A percentile compares a stretch with the other conserved stretches of the same genome.
phyloP scores from a whole-genome alignment of 2,888 invertebrate species.

The Silvanus unidentatus region DNA sequence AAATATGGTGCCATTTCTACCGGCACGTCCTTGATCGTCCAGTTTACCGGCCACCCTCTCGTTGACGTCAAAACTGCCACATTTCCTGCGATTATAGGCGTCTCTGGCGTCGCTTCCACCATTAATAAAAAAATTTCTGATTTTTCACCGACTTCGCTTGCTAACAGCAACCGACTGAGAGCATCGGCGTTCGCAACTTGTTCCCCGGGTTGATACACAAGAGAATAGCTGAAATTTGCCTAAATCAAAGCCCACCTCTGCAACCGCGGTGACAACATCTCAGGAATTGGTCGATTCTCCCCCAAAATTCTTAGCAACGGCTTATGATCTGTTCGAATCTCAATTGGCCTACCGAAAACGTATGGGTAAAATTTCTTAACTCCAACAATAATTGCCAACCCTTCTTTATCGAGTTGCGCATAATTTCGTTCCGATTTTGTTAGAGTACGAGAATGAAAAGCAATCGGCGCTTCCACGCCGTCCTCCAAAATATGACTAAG shows the following conservation, averaged over 20 bases:
- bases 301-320: conserved; percentile 8
- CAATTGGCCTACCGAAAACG: neutral
- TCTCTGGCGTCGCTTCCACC: neutral
- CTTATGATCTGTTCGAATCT: conserved; percentile 6
- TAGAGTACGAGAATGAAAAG: neutral
- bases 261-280: conserved; percentile 5
- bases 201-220: neutral
- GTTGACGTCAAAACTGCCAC: neutral
- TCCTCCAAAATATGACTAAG: neutral
- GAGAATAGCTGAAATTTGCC: conserved; percentile 1
- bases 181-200: neutral
- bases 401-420: neutral
- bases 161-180: neutral
- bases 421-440: neutral
- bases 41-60: neutral
- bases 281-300: conserved; percentile 4
- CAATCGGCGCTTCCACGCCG: neutral
- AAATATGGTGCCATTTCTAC: neutral
- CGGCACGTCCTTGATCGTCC: neutral
- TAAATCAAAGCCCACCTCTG: conserved; percentile 2
- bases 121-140: neutral
- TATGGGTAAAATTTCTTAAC: conserved; percentile 2
- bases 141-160: neutral
- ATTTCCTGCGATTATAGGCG: neutral
- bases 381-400: conserved; percentile 1